Evolutionary conservation across 2,797 vertebrate genomes (phyloP), one percentile per base, ranked within the genome.

Genomic region (Nothura maculosa): DNA sequence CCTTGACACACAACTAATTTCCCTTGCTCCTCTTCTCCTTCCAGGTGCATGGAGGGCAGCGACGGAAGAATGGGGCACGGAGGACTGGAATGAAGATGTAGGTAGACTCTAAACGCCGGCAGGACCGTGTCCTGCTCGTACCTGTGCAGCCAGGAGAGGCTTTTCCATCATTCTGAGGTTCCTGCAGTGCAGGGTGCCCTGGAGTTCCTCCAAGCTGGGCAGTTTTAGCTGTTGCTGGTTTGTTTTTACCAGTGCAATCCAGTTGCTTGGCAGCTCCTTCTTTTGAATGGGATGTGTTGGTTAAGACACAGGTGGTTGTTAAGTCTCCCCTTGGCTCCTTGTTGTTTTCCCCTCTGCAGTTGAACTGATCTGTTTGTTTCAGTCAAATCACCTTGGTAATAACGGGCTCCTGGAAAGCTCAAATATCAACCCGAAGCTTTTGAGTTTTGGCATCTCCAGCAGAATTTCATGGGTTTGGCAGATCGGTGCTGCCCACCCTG

Each of bases 21-120:
- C 7, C 86, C n/a, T 76, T 5, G 62, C 84, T 92, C 20, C 94
- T 80, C 19, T 82, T 96, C 40, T 81, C 79, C 83, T 80, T 60
- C 15, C 55, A 99, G 99, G 99, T 97, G 98, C 99, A 1, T 99
- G 99, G 99, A 98, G 99, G 96, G 98, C 98, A 55, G 98, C 99
- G 6, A 98, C 99, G 22, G 99, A 99, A 96, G 99, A 99, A 69
- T 99, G 99, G 99, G 99, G 99, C 92, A 99, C 99, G 14, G 99
- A 99, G 97, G 99, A 99, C 97, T 99, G 99, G 99, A 99, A 99
- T 97, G 99, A 99, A 98, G 99, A 99, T 98, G 99, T 99, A 97
- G 97, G 99, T 98, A 95, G 93, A 80, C 76, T 21, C 85, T 28
- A 32, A 75, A 64, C 32, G 42, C 25, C 27, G 81, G 12, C 66